Base-by-base conservation (phyloP, 1,140 invertebrate species). In the Harlomillsia oculata region DNA sequence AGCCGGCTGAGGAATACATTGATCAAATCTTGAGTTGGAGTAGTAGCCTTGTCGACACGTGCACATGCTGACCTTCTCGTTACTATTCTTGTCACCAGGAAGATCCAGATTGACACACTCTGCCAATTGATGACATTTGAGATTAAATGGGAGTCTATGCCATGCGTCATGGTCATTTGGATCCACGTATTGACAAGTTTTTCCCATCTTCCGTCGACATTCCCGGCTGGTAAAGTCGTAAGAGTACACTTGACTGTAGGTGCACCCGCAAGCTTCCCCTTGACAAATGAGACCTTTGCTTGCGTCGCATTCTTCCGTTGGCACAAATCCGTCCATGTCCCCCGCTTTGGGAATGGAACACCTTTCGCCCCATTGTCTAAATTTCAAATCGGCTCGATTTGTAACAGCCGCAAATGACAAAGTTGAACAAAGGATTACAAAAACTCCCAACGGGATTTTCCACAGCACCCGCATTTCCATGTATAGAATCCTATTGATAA, bases 161-260 rank as follows among this genome's bases (percentile, higher is more conserved):
- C 46, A 25, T n/a, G 44, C 30, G 8, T 25, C 20, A 0, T 20
- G 9, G 23, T 46, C 36, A n/a, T 23, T 36, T 2, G 23, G 32
- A 2, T 14, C 0, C 13, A 37, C 20, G 23, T 39, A 39, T 25
- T 40, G 26, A 16, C 54, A 56, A 8, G 36, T 30, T 30, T 50
- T 56, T 16, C 54, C 54, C 3, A 56, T 39, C 43, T 56, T 56
- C 25, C 39, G 40, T 28, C 54, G 5, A 29, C 54, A 56, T 23
- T 56, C 54, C 11, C 18, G 18, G 26, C 36, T 50, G 5, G 21
- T 13, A 20, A 13, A 11, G 29, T 56, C 54, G 45, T 43, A 56
- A 9, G 54, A 46, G 28, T 48, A 56, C 5, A 50, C n/a, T 20
- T 56, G 45, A 25, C 36, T 36, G 25, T 40, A 49, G 0, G 53